Evolutionary conservation across 2,113 vertebrate species (phyloP).

Genomic region (Meles meles): DNA sequence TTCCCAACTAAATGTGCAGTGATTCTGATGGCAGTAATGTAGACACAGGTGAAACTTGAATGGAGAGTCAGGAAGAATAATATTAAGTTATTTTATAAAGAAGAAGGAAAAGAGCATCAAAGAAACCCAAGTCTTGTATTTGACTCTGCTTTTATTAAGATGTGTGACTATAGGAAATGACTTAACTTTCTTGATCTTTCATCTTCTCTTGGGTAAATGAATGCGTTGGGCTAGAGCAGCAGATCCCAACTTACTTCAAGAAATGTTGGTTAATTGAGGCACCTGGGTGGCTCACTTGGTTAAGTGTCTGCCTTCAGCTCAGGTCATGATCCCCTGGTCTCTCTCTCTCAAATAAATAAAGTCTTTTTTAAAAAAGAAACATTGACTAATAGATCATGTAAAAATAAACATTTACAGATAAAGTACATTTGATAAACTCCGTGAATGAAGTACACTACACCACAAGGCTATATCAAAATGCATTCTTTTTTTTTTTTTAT

Average conservation of each 20-base stretch:
- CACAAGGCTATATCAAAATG: neutral
- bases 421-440: neutral
- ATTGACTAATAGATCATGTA: neutral
- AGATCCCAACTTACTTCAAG: neutral
- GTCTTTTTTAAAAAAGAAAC: neutral
- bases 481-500: too few relatives aligned
- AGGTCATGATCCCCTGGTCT: neutral
- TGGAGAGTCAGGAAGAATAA: neutral
- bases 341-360: neutral
- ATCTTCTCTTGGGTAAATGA: neutral
- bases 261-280: neutral
- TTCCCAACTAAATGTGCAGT: neutral
- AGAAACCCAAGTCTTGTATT: neutral
- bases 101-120: neutral
- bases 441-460: neutral
- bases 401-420: neutral
- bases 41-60: neutral
- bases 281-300: neutral
- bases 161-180: neutral
- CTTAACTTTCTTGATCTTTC: neutral
- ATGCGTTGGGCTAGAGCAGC: neutral
- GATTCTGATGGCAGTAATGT: neutral
- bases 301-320: neutral
- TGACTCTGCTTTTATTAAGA: neutral
- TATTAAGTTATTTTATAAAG: neutral